A percentile compares a stretch with the other conserved stretches of the same genome.
Evolutionary conservation across 2,113 vertebrate species (phyloP).

Genomic region (Etheostoma spectabile): DNA sequence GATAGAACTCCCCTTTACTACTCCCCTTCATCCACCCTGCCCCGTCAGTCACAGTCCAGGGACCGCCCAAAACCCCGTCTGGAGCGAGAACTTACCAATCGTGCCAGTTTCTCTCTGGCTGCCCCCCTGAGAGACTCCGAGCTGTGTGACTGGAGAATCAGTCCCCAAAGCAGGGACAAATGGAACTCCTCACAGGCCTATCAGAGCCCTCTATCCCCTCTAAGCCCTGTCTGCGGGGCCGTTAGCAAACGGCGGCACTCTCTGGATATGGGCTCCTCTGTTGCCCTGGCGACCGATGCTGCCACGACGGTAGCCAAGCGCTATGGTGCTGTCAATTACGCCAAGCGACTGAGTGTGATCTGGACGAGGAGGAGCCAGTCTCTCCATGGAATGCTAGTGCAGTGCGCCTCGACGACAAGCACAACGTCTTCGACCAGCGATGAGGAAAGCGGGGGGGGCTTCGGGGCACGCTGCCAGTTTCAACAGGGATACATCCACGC

Average conservation of each 20-base stretch:
- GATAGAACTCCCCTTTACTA: slow-evolving; percentile 81
- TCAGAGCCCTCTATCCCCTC: slow-evolving; percentile 76
- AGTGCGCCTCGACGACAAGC: slow-evolving; percentile 80
- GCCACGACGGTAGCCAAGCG: slow-evolving; percentile 71
- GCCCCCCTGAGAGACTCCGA: slow-evolving; percentile 74
- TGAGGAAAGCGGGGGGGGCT: slow-evolving; percentile 52
- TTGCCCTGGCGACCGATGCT: slow-evolving; percentile 72
- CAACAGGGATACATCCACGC: slow-evolving; percentile 80
- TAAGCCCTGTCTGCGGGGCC: slow-evolving; percentile 54
- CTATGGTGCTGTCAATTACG: slow-evolving; percentile 83
- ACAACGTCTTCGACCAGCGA: slow-evolving; percentile 78
- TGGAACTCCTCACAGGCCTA: slow-evolving; percentile 85
- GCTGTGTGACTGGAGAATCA: slow-evolving; percentile 75
- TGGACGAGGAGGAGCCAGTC: slow-evolving; percentile 93
- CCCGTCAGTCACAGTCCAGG: slow-evolving; percentile 73
- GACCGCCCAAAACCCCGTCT: slow-evolving; percentile 67
- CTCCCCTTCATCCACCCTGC: slow-evolving; percentile 78
- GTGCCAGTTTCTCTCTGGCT: slow-evolving; percentile 78
- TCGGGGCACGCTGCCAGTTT: slow-evolving; percentile 57
- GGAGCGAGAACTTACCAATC: slow-evolving; percentile 76
- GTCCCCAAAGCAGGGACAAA: slow-evolving; percentile 65
- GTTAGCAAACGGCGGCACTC: slow-evolving; percentile 89
- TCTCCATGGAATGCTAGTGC: slow-evolving; percentile 89
- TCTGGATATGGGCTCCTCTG: slow-evolving; percentile 87
- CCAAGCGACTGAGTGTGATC: slow-evolving; percentile 90